Evolutionary conservation across 2,797 vertebrate species (phyloP).

Genomic region (Gymnothorax javanicus): DNA sequence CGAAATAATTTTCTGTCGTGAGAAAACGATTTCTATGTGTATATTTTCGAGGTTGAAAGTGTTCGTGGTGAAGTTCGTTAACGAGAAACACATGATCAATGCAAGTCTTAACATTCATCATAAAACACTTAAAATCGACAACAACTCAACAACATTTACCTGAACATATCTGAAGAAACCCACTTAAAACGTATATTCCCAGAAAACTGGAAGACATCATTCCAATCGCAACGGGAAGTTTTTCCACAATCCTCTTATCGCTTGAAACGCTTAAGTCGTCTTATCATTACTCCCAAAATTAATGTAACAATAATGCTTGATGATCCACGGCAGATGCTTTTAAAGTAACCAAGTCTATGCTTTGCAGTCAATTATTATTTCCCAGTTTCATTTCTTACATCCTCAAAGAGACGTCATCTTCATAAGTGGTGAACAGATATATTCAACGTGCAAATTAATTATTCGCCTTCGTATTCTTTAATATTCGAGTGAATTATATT

Average conservation of each 20-base stretch:
- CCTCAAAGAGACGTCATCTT: conserved; percentile 23
- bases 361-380: background rate
- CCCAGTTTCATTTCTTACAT: conserved; percentile 27
- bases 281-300: conserved; percentile 18
- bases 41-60: background rate
- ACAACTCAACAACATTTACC: conserved; percentile 62
- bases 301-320: background rate
- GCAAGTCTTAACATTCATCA: background rate
- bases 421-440: background rate
- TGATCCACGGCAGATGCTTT: background rate
- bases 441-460: background rate
- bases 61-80: background rate
- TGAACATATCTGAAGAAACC: conserved; percentile 67
- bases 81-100: background rate
- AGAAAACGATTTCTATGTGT: background rate
- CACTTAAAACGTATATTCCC: conserved; percentile 65
- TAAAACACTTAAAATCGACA: background rate
- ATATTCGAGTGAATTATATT: background rate
- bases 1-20: background rate
- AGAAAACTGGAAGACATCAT: conserved; percentile 64
- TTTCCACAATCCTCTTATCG: conserved; percentile 31
- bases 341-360: background rate
- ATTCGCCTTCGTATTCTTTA: background rate
- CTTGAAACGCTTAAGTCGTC: background rate
- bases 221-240: conserved; percentile 45